phyloP scores from a whole-genome alignment of 2,113 vertebrate genomes.

The Pan troglodytes region DNA sequence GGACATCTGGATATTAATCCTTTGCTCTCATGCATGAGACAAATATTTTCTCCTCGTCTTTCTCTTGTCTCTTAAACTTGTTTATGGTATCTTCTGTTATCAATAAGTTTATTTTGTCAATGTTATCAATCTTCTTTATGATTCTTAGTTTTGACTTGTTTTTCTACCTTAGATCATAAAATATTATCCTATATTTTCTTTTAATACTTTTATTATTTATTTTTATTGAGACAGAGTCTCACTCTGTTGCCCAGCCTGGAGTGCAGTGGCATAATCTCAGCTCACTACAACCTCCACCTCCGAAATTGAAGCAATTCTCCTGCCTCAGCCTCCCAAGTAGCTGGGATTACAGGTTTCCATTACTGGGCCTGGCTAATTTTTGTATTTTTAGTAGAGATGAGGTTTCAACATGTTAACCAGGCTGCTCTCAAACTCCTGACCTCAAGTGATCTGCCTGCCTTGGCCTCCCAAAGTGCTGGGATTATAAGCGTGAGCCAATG shows the following conservation, averaged over 20 bases:
- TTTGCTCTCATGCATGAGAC: background rate
- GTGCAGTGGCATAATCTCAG: too few relatives aligned
- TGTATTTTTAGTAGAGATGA: too few relatives aligned
- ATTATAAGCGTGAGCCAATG: too few relatives aligned
- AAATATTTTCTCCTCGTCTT: background rate
- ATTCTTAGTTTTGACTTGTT: slow-evolving; percentile 19
- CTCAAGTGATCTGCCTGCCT: too few relatives aligned
- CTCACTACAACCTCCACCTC: too few relatives aligned
- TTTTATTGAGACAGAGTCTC: background rate
- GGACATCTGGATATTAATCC: background rate
- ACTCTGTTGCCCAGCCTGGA: background rate
- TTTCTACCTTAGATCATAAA: background rate
- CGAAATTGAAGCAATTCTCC: background rate
- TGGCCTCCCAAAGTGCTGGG: too few relatives aligned
- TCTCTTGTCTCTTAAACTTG: slow-evolving; percentile 2
- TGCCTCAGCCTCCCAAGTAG: background rate
- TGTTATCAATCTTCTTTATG: background rate
- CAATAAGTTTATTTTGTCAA: background rate
- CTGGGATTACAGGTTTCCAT: too few relatives aligned
- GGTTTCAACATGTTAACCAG: too few relatives aligned
- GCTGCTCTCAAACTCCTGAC: too few relatives aligned
- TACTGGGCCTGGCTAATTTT: too few relatives aligned
- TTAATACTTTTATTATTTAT: background rate
- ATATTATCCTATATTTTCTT: background rate
- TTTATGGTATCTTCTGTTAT: background rate